Evolutionary conservation across 2,888 invertebrate species (phyloP).

Genomic region (Napeogenes sylphis): DNA sequence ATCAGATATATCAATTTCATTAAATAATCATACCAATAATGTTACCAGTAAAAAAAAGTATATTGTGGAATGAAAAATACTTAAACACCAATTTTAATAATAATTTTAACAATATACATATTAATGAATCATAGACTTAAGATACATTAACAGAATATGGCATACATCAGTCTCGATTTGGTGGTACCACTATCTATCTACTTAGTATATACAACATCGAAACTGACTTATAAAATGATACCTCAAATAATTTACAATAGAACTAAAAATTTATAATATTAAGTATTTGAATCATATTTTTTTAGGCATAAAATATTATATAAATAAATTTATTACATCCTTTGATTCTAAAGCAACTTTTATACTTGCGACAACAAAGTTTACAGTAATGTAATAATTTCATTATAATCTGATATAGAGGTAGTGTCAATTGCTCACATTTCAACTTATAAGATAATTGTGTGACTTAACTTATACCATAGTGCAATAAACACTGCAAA

Average conservation of each 20-base stretch:
- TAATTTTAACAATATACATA: neutral
- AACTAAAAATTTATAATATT: neutral
- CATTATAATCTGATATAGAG: constrained; percentile 10
- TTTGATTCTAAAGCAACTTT: neutral
- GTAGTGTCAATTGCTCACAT: constrained; percentile 24
- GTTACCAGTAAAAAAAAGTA: no score
- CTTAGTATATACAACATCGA: constrained; percentile 47
- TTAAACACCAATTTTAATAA: neutral
- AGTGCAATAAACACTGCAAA: neutral
- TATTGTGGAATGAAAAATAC: constrained; percentile 1
- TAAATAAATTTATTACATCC: neutral
- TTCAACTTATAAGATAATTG: constrained; percentile 5
- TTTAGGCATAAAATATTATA: no score
- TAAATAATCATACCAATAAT: no score
- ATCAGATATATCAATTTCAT: neutral
- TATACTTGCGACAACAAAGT: neutral
- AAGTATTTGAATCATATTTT: neutral
- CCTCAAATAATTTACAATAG: constrained; percentile 7
- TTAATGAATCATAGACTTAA: neutral
- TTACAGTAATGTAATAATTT: neutral
- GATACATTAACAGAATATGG: constrained; percentile 44
- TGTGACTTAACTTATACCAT: neutral
- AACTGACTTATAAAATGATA: constrained; percentile 42
- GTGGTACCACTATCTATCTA: constrained; percentile 48
- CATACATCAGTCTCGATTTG: constrained; percentile 66